Conservation (phyloP, 1,140 invertebrate genomes). For the Drosophila nannoptera region DNA sequence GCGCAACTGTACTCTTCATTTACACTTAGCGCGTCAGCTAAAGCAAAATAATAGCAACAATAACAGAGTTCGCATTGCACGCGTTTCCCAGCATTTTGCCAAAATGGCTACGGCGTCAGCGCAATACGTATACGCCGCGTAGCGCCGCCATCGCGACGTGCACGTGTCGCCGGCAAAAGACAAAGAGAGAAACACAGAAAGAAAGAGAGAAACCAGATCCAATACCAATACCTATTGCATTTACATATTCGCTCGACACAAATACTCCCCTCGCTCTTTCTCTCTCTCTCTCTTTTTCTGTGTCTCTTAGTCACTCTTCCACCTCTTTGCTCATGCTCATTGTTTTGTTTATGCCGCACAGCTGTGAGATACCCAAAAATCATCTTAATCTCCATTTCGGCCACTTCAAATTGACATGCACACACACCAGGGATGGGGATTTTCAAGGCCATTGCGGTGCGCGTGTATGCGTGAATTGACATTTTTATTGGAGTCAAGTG, state of each 20-base stretch:
- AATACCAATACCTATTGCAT: neutral
- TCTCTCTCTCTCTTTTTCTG: conserved; percentile 4
- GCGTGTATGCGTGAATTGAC: conserved; percentile 43
- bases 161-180: conserved; percentile 51
- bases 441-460: conserved; percentile 49
- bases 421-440: conserved; percentile 11
- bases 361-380: conserved; percentile 64
- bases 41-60: conserved; percentile 31
- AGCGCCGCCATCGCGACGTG: conserved; percentile 44
- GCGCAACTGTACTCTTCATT: conserved; percentile 40
- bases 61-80: conserved; percentile 35
- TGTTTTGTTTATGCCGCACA: conserved; percentile 72
- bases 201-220: conserved; percentile 3
- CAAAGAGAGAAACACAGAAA: neutral
- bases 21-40: neutral
- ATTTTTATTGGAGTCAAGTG: conserved; percentile 71
- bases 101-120: conserved; percentile 73
- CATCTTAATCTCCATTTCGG: conserved; percentile 51
- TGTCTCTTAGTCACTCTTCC: conserved; percentile 8
- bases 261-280: neutral
- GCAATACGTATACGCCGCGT: conserved; percentile 75
- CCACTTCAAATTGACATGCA: conserved; percentile 23
- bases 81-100: conserved; percentile 66
- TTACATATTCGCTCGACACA: neutral
- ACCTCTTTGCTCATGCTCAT: conserved; percentile 25